Base-by-base conservation (phyloP, 1,140 invertebrate genomes). In the Rhynchophorus ferrugineus region DNA sequence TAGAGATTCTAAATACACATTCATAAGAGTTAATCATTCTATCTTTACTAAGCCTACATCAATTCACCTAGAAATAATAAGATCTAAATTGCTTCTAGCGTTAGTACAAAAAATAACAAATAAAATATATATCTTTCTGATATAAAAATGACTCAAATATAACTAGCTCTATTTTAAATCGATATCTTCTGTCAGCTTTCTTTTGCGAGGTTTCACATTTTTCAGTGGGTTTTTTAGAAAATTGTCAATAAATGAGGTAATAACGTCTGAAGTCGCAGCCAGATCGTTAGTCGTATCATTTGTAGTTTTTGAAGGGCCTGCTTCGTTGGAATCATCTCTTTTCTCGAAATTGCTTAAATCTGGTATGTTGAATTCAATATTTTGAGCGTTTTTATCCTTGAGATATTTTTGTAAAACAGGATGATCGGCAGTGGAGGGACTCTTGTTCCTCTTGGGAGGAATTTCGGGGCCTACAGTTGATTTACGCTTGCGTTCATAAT, bases 401-500 rank as follows among this genome's bases (percentile, higher is more conserved):
- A 14, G 0, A 33, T 11, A 33, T 19, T 47, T 39, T 43, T 36
- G 19, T n/a, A 1, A 9, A 41, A 14, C 9, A 3, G 13, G 1
- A 3, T 14, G 6, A 5, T 13, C 9, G 7, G 43, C 37, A 22
- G 16, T 17, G 34, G 21, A 45, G 5, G 43, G 44, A 13, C 42
- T 42, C 48, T 54, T 58, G 11, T 48, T 47, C 7, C 60, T 29
- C 48, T 67, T 67, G 14, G 49, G 21, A 5, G 65, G 65, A 24
- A 65, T 56, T 35, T 67, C 63, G 1, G 59, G 36, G 19, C 16
- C 22, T 3, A 44, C 7, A 5, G 49, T 39, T 3, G 54, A 60
- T 47, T 68, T 69, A 5, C 67, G 48, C 46, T 69, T 69, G 7
- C 68, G 49, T 21, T 69, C 66, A 19, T 63, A 36, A 37, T 68